A percentile compares a stretch with the other conserved stretches of the same genome.
These are phyloP conservation scores for Zapus hudsonius DNA, from an alignment of 2,113 vertebrate genomes.

Conservation along the genomic window DNA sequence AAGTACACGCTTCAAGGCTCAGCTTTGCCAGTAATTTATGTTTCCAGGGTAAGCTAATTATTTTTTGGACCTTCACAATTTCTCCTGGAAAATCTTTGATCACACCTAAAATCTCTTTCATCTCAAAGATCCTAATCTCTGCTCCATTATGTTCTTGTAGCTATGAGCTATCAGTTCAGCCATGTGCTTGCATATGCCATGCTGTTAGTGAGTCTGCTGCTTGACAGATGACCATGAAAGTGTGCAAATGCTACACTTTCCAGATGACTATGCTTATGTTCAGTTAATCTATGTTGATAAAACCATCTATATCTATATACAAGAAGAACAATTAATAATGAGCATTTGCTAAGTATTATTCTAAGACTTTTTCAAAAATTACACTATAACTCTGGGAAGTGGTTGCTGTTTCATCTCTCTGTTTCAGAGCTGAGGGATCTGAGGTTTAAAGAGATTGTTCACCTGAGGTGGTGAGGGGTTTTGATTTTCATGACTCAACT, in stretches of 20 bases:
- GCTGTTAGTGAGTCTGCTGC: neutral
- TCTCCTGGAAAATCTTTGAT: neutral
- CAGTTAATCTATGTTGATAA: neutral
- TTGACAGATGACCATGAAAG: neutral
- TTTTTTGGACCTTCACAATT: neutral
- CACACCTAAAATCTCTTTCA: conserved; percentile 21
- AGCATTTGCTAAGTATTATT: neutral
- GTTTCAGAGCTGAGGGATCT: neutral
- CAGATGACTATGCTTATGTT: neutral
- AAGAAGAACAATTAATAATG: neutral
- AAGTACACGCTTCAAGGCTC: neutral
- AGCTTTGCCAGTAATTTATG: neutral
- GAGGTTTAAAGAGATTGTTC: neutral
- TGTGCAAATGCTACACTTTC: neutral
- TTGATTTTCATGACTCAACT: neutral
- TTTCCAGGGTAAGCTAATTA: neutral
- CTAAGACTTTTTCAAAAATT: neutral
- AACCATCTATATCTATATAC: neutral
- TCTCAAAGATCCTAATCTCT: neutral
- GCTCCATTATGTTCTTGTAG: neutral
- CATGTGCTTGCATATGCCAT: neutral
- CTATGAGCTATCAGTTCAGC: neutral
- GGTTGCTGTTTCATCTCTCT: neutral
- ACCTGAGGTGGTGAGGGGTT: neutral
- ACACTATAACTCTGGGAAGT: neutral